Evolutionary conservation across 2,797 vertebrate genomes (phyloP).

Genomic region (Thripadectes ignobilis): DNA sequence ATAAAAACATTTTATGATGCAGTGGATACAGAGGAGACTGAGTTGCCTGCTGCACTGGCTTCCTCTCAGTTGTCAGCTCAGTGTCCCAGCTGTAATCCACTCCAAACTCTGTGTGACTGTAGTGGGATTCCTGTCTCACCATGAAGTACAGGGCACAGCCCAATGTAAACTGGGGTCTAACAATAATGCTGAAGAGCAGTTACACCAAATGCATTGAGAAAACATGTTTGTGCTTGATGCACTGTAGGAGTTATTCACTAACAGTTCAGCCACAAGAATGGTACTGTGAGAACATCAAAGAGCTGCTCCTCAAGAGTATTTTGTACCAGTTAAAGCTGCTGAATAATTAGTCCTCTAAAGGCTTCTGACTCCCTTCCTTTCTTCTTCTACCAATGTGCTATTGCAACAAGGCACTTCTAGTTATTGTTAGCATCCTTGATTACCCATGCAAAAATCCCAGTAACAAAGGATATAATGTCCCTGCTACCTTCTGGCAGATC

Average conservation of each 20-base stretch:
- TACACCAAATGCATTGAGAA: not conserved
- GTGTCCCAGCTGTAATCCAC: not conserved
- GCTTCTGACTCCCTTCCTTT: not conserved
- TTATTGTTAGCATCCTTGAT: not conserved
- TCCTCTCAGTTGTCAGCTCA: not conserved
- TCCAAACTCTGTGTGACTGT: not conserved
- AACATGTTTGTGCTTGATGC: not conserved
- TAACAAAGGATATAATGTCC: not conserved
- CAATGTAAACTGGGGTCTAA: not conserved
- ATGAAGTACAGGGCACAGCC: not conserved
- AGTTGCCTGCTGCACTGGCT: not conserved
- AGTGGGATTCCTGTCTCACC: not conserved
- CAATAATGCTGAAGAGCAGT: not conserved
- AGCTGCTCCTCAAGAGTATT: not conserved
- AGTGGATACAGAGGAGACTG: not conserved
- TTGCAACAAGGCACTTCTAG: not conserved
- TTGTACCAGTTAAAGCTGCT: constrained; percentile 6
- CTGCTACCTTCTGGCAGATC: not conserved
- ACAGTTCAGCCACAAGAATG: constrained; percentile 1
- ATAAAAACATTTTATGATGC: not conserved
- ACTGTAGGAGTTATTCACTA: not conserved
- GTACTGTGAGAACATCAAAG: not conserved
- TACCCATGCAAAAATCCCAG: not conserved
- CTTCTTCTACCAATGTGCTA: not conserved
- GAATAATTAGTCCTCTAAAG: constrained; percentile 26